Conservation (phyloP, 2,797 vertebrate species). For the Xenentodon cancila region DNA sequence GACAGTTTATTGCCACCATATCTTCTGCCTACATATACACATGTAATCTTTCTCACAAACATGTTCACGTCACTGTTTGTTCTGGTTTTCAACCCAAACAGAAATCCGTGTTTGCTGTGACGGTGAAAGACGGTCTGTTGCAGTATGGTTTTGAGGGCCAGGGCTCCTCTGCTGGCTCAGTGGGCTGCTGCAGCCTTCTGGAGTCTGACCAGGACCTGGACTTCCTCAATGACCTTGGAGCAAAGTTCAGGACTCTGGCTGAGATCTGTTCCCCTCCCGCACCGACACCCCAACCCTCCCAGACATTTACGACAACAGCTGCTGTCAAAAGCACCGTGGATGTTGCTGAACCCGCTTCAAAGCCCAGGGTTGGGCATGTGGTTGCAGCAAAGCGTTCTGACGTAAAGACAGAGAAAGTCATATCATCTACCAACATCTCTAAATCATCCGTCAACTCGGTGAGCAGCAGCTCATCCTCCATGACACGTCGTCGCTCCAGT, state of each 20-base stretch:
- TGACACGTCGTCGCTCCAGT: too few relatives aligned
- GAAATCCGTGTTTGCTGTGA: slow-evolving; percentile 80
- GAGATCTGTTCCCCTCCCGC: slow-evolving; percentile 66
- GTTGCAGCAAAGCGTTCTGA: slow-evolving; percentile 28
- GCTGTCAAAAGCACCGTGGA: slow-evolving; percentile 32
- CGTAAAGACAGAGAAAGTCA: slow-evolving; percentile 47
- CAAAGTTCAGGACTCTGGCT: slow-evolving; percentile 75
- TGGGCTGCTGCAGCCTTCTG: slow-evolving; percentile 89
- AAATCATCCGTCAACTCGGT: slow-evolving; percentile 42
- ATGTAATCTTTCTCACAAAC: not conserved
- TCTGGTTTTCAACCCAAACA: slow-evolving; percentile 60
- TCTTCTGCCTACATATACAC: too few relatives aligned
- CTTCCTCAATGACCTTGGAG: slow-evolving; percentile 87
- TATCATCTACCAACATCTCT: slow-evolving; percentile 41
- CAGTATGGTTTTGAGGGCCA: slow-evolving; percentile 85
- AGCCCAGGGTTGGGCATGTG: slow-evolving; percentile 34
- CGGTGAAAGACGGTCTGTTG: slow-evolving; percentile 81
- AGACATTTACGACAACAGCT: slow-evolving; percentile 3
- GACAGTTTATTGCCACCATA: not conserved
- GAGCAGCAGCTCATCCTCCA: slow-evolving; percentile 5
- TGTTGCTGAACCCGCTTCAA: slow-evolving; percentile 18
- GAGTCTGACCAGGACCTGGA: slow-evolving; percentile 84
- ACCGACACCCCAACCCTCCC: slow-evolving; percentile 4
- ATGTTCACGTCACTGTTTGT: slow-evolving; percentile 19
- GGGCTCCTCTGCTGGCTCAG: slow-evolving; percentile 81